Base-by-base conservation (phyloP, 2,797 vertebrate genomes). In the Setipinna tenuifilis region DNA sequence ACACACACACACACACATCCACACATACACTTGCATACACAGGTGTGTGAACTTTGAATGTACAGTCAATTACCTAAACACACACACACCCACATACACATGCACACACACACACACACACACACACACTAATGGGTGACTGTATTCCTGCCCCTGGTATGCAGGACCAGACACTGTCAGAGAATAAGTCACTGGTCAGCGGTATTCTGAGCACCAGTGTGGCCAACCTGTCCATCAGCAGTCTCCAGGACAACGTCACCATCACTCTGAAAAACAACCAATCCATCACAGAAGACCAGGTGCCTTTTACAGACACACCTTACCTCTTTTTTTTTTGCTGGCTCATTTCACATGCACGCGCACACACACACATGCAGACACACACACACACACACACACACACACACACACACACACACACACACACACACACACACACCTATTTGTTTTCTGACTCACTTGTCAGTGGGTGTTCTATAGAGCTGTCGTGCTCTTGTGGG, bases 201-300 rank as follows among this genome's bases (percentile, higher is more conserved):
- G 96, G 94, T 11, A 96, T 99, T 89, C 94, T 99, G 88, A 96
- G 97, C 83, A 96, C 97, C 11, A 98, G 96, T 88, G 96, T 99
- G 88, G 94, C 95, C 83, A 99, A 99, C 88, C 89, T 99, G 86
- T 96, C 96, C n/a, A 84, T 99, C 90, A 92, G 85, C 21, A 94
- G 95, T 62, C 94, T 99, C 87, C 91, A 87, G 59, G 92, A 95
- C 10, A 93, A 96, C 0, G 93, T 99, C 84, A 90, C 94, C 7
- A 94, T 99, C 82, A 90, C 87, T 14, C 92, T 99, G 89, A 96
- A 90, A 91, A 97, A 97, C 89, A 92, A 87, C 35, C 89, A 88
- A 78, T 89, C 92, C 0, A 11, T 94, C 87, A 89, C 95, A 89
- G 97, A 97, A 90, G 92, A 93, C 89, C 35, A 25, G 68, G 3